phyloP scores from a whole-genome alignment of 2,888 invertebrate genomes.

The Drosophila austrosaltans region DNA sequence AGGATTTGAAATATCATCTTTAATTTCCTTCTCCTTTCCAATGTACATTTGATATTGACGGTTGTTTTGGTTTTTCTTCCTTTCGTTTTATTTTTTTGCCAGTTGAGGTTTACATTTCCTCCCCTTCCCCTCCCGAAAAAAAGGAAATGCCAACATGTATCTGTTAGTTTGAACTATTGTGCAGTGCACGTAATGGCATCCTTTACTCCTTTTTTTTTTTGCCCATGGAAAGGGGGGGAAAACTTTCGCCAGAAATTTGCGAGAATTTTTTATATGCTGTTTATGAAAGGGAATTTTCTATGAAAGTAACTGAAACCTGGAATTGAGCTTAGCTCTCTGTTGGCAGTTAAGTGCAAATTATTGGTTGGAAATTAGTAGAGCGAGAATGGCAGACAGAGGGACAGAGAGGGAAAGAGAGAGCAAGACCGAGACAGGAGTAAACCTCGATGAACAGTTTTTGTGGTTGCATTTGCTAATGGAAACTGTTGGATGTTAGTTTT shows the following conservation, averaged over 20 bases:
- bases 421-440: constrained; percentile 25
- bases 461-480: constrained; percentile 72
- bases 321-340: constrained; percentile 28
- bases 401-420: neutral
- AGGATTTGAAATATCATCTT: neutral
- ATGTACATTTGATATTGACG: neutral
- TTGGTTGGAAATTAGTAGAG: constrained; percentile 62
- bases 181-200: constrained; percentile 2
- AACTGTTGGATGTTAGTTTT: constrained; percentile 44
- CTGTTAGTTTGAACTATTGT: constrained; percentile 15
- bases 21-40: neutral
- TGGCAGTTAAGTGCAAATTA: constrained; percentile 70
- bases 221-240: neutral
- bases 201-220: neutral
- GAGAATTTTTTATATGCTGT: constrained; percentile 36
- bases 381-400: constrained; percentile 30
- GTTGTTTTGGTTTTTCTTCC: neutral
- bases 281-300: constrained; percentile 68
- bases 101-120: constrained; percentile 4
- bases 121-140: no score
- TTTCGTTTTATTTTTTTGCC: neutral
- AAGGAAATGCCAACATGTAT: constrained; percentile 6
- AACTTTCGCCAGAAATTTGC: constrained; percentile 32
- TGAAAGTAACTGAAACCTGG: constrained; percentile 61
- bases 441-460: constrained; percentile 51